Conservation (phyloP, 2,113 vertebrate genomes). For the Xyrauchen texanus region DNA sequence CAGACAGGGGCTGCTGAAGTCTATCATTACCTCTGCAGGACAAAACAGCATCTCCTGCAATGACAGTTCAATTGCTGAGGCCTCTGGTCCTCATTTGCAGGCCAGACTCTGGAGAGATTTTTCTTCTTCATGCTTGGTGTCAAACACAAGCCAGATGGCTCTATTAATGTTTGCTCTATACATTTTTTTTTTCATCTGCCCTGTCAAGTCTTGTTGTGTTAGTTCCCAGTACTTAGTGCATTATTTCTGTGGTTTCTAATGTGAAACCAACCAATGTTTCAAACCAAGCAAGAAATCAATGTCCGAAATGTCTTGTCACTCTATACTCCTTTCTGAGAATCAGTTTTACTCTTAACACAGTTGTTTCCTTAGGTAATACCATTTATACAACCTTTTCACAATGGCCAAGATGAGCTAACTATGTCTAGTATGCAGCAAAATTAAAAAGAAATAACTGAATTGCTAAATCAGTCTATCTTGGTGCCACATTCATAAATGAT, state of each 20-base stretch:
- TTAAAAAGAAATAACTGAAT: not conserved
- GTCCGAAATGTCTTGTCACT: conserved; percentile 57
- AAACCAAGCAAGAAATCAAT: conserved; percentile 49
- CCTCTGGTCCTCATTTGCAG: conserved; percentile 89
- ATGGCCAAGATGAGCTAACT: not conserved
- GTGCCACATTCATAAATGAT: not conserved
- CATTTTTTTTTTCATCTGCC: conserved; percentile 77
- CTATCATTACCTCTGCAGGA: conserved; percentile 71
- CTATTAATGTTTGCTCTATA: conserved; percentile 67
- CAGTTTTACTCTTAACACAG: not conserved
- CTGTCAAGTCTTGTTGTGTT: conserved; percentile 74
- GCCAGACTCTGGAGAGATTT: conserved; percentile 76
- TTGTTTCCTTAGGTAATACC: not conserved
- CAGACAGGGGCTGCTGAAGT: conserved; percentile 69
- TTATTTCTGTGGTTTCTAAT: conserved; percentile 75
- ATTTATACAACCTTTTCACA: not conserved
- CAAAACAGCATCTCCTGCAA: conserved; percentile 78
- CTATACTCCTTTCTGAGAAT: too few relatives aligned
- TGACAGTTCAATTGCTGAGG: conserved; percentile 86
- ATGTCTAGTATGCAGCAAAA: not conserved
- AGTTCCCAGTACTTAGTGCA: conserved; percentile 74
- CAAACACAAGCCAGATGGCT: conserved; percentile 90
- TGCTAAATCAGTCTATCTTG: not conserved
- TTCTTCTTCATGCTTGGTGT: conserved; percentile 72
- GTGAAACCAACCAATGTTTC: conserved; percentile 66